Evolutionary conservation across 1,140 invertebrate species (phyloP), one percentile per base, ranked within the genome.

Genomic region (Magallana gigas): DNA sequence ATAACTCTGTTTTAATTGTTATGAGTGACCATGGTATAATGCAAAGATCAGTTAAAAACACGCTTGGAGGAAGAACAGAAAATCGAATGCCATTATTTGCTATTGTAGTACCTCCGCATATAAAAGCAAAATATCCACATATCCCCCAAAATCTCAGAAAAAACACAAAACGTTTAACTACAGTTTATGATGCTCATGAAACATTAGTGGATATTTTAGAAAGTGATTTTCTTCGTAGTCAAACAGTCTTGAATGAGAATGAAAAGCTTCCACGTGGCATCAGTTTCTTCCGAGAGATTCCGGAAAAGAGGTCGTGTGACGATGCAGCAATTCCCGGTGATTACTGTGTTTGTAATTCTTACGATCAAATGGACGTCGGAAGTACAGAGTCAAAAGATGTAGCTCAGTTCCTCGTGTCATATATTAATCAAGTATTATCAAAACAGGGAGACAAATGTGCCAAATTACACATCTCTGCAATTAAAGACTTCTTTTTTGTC

Each of bases 21-120:
- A 95, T 98, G 90, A 98, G 98, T 91, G 98, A 99, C 94, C 98
- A 99, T 94, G 98, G 98, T 91, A 97, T 98, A 92, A 94, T 98
- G 60, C 98, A 97, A 95, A 98, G 98, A 1, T 95, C 95, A 5
- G 96, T 98, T 18, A 93, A 97, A 57, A 94, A 96, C 88, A 98
- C 98, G 0, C 97, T 97, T 93, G 96, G 95, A 84, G 98, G 98
- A 0, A 96, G 97, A 93, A 95, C 98, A 88, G 98, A 99, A 94
- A 98, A 99, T 92, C 95, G 98, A 80, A 94, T 99, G 56, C 98
- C 0, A 97, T 98, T 98, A 87, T 95, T 98, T 9, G 97, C 97
- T 90, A 94, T 98, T 5, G 96, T 96, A 90, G 89, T 98, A 36
- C 98, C 98, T 0, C 94, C 96, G 18, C 96, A 96, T 94, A 97